These are phyloP conservation scores for Phoxinus dragarum DNA, from an alignment of 2,797 vertebrate genomes.

Conservation along the genomic window DNA sequence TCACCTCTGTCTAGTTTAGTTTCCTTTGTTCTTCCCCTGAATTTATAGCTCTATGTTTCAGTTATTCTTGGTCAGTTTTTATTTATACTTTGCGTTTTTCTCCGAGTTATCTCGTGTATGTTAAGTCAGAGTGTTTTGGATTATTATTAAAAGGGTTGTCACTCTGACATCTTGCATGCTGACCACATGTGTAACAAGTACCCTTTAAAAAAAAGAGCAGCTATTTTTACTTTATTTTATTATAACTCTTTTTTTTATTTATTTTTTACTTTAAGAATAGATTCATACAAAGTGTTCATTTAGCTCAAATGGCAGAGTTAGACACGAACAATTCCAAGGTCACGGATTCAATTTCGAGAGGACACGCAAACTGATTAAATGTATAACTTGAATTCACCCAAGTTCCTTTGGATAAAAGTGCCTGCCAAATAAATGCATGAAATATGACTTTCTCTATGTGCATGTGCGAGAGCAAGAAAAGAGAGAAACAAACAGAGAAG, in stretches of 20 bases:
- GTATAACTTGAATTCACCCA: slow-evolving; percentile 24
- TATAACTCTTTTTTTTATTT: not conserved
- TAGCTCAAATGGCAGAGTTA: not conserved
- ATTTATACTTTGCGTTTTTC: too few species aligned
- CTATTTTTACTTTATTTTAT: not conserved
- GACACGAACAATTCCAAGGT: not conserved
- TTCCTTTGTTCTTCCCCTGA: too few species aligned
- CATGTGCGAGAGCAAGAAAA: not conserved
- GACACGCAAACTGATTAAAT: slow-evolving; percentile 29
- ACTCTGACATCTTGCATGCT: not conserved
- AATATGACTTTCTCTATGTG: slow-evolving; percentile 16
- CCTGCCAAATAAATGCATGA: slow-evolving; percentile 30
- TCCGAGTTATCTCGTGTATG: too few species aligned
- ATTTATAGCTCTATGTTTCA: too few species aligned
- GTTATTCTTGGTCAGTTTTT: too few species aligned
- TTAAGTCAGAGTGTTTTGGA: not conserved
- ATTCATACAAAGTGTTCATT: not conserved
- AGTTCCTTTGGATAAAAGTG: slow-evolving; percentile 11
- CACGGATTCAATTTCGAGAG: not conserved
- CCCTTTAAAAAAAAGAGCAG: not conserved
- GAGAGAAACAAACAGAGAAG: not conserved
- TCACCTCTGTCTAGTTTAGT: too few species aligned
- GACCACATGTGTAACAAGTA: not conserved
- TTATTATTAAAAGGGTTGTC: not conserved
- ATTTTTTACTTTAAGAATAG: not conserved